These are phyloP conservation scores for Xylota segnis DNA, from an alignment of 2,888 invertebrate genomes.

Conservation along the genomic window DNA sequence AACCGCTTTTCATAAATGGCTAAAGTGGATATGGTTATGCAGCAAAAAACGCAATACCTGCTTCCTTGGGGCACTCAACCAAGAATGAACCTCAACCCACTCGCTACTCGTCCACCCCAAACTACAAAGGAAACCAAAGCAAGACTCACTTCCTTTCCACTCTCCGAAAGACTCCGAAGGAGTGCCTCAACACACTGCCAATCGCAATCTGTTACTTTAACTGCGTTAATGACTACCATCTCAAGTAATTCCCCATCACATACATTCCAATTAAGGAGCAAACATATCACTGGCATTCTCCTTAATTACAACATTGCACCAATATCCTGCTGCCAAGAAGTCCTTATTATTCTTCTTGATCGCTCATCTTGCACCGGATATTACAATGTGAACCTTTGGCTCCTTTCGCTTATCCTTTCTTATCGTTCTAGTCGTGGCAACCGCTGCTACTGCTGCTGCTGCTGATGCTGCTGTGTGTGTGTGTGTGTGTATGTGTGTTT, in stretches of 20 bases:
- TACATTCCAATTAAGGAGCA: constrained; percentile 37
- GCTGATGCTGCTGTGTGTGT: too few species aligned
- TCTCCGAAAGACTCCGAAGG: too few species aligned
- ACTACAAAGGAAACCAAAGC: too few species aligned
- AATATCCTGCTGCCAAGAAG: constrained; percentile 34
- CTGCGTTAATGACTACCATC: not conserved
- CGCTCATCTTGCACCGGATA: constrained; percentile 5
- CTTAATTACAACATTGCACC: constrained; percentile 41
- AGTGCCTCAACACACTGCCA: not conserved
- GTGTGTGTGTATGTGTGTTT: too few species aligned
- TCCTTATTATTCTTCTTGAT: constrained; percentile 16
- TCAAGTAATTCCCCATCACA: constrained; percentile 27
- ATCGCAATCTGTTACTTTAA: not conserved
- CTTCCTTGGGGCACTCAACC: too few species aligned
- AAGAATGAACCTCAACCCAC: too few species aligned
- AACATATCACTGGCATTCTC: constrained; percentile 30
- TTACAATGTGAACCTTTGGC: constrained; percentile 12
- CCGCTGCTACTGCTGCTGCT: too few species aligned
- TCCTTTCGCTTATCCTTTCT: constrained; percentile 24
- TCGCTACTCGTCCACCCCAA: too few species aligned
- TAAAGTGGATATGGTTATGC: too few species aligned
- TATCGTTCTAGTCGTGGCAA: constrained; percentile 1
- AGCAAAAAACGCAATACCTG: too few species aligned
- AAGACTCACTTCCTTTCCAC: too few species aligned
- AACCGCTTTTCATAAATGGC: too few species aligned